A percentile compares a stretch with the other conserved stretches of the same genome.
These are phyloP conservation scores for Fratercula arctica DNA, from an alignment of 2,797 vertebrate genomes.

Conservation along the genomic window DNA sequence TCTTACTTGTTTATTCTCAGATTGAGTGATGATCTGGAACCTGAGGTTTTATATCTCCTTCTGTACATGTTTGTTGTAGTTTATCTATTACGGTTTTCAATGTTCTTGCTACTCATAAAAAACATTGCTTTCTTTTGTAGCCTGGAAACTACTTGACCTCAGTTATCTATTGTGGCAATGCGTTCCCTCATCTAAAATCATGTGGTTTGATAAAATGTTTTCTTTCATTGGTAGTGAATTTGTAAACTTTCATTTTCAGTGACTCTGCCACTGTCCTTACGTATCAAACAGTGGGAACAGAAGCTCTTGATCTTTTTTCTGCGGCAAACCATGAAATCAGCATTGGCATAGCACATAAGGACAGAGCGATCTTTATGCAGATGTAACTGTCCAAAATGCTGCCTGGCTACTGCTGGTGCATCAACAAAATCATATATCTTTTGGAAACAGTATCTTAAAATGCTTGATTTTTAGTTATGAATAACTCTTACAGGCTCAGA, in stretches of 20 bases:
- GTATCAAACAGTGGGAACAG: neutral
- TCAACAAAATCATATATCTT: neutral
- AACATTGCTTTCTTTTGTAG: neutral
- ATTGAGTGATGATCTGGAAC: neutral
- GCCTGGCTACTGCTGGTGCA: neutral
- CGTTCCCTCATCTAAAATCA: neutral
- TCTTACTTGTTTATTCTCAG: slow-evolving; percentile 26
- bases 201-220: slow-evolving; percentile 7
- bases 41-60: slow-evolving; percentile 8
- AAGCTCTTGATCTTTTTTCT: neutral
- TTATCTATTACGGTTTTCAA: neutral
- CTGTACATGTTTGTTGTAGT: neutral
- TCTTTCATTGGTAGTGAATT: neutral
- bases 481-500: neutral
- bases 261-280: neutral
- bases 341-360: neutral
- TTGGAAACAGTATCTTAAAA: neutral
- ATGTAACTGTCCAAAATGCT: neutral
- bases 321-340: neutral
- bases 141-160: slow-evolving; percentile 18
- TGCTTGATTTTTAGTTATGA: neutral
- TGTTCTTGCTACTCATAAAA: neutral
- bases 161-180: neutral
- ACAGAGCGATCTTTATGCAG: neutral
- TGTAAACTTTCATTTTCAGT: neutral